Evolutionary conservation across 2,113 vertebrate species (phyloP), one percentile per base, ranked within the genome.

Genomic region (Onychostoma macrolepis): DNA sequence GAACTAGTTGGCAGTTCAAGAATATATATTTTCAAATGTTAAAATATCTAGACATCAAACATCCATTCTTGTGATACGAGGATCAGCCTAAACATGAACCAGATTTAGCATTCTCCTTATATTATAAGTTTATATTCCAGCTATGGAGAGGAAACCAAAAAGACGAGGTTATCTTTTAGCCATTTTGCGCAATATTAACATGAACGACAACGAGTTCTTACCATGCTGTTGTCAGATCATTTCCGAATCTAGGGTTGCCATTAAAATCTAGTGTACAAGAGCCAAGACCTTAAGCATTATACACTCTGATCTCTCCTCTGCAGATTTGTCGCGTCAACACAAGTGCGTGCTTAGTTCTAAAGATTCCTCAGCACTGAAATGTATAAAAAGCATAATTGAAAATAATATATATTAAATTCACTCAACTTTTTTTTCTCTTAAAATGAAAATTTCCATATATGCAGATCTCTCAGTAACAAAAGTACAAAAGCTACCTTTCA

Each of bases 401-500:
- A 99, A 99, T 98, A 98, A 99, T 98, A 99, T 98, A 98, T 99
- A 97, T 99, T 99, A 98, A 99, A 99, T 98, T 97, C 97, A 97
- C 97, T 98, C 97, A 96, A 97, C 91, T 96, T 88, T 88, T 80
- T 90, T 89, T 86, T 91, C 90, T 90, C 67, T 53, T 97, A 97
- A 99, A 99, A 98, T 97, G 96, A 99, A 99, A 97, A 97, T 95
- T 95, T 95, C 95, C 94, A 94, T 95, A 99, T 99, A 99, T 98
- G 98, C 98, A 99, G 97, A 99, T 99, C 97, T 99, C 96, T 98
- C 97, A 98, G 97, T 99, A 99, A 99, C 98, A 99, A 99, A 99
- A 99, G 97, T 99, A 99, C 97, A 99, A 99, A 99, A 99, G 98
- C 97, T 99, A 99, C 97, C 98, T 98, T 99, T 98, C 98, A 99